phyloP scores from a whole-genome alignment of 2,888 invertebrate genomes.

The Dryococelus australis region DNA sequence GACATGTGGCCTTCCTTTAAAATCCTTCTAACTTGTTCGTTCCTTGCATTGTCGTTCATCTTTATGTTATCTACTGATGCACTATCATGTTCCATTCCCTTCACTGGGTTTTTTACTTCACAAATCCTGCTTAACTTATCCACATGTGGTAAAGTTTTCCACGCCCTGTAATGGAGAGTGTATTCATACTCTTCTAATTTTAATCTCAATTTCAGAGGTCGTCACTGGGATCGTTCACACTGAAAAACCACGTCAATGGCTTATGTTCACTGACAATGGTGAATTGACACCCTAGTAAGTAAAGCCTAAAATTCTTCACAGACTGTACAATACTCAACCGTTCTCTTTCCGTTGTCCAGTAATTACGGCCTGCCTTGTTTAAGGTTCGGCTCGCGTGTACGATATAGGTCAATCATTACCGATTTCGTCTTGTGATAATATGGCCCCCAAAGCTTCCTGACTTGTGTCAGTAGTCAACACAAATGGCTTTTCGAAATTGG shows the following conservation, averaged over 20 bases:
- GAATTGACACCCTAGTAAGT: conserved; percentile 54
- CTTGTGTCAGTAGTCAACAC: conserved; percentile 54
- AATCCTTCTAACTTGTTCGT: too few species aligned
- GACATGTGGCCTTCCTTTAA: too few species aligned
- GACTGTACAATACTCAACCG: conserved; percentile 55
- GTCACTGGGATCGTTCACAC: conserved; percentile 51
- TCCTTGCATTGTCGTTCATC: too few species aligned
- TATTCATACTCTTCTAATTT: conserved; percentile 52
- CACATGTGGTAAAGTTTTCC: conserved; percentile 51
- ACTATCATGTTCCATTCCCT: too few species aligned
- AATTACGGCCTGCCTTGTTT: conserved; percentile 54
- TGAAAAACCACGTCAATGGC: conserved; percentile 54
- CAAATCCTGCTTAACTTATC: too few species aligned
- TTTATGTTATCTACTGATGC: too few species aligned
- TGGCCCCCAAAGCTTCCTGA: conserved; percentile 50
- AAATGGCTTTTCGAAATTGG: conserved; percentile 50
- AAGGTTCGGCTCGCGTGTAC: conserved; percentile 54
- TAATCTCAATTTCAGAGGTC: conserved; percentile 28
- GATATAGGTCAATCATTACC: conserved; percentile 53
- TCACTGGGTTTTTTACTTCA: too few species aligned
- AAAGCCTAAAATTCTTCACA: conserved; percentile 40
- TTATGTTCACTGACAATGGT: conserved; percentile 54
- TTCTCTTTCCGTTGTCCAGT: conserved; percentile 55
- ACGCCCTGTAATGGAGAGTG: conserved; percentile 52
- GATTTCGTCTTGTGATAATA: conserved; percentile 52